These are phyloP conservation scores for Pachycephala philippinensis DNA, from an alignment of 2,113 vertebrate species.

Conservation along the genomic window DNA sequence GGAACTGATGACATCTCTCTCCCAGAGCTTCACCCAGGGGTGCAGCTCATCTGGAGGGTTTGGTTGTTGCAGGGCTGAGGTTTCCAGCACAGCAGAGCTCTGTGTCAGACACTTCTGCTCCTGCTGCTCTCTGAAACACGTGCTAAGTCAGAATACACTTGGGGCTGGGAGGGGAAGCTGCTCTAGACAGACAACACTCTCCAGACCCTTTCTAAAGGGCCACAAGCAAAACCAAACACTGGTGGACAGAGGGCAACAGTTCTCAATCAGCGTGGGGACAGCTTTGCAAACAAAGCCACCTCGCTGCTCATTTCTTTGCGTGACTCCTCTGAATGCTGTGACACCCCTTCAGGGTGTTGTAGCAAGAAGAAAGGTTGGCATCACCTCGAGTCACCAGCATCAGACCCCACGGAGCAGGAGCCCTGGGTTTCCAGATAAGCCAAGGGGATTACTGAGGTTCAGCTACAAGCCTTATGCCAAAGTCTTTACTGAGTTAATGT, in stretches of 20 bases:
- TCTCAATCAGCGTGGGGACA: not conserved
- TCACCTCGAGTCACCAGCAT: not conserved
- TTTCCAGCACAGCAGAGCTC: not conserved
- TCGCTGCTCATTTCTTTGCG: not conserved
- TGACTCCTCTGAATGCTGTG: not conserved
- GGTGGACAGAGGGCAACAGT: not conserved
- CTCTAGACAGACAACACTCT: not conserved
- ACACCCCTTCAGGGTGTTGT: not conserved
- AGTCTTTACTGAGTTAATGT: conserved; percentile 65
- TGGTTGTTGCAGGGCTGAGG: not conserved
- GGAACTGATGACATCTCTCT: fast-evolving
- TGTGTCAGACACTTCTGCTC: not conserved
- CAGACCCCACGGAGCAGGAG: not conserved
- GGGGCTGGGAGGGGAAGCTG: not conserved
- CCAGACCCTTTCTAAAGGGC: not conserved
- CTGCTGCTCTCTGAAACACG: not conserved
- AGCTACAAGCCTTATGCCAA: not conserved
- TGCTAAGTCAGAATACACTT: not conserved
- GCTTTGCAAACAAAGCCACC: not conserved
- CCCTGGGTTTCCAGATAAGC: conserved; percentile 25
- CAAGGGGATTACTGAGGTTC: conserved; percentile 48
- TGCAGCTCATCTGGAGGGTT: fast-evolving
- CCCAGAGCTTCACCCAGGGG: not conserved
- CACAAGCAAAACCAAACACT: fast-evolving
- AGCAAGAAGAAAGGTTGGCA: not conserved